Evolutionary conservation across 1,140 invertebrate species (phyloP), one percentile per base, ranked within the genome.

Genomic region (Galleria mellonella): DNA sequence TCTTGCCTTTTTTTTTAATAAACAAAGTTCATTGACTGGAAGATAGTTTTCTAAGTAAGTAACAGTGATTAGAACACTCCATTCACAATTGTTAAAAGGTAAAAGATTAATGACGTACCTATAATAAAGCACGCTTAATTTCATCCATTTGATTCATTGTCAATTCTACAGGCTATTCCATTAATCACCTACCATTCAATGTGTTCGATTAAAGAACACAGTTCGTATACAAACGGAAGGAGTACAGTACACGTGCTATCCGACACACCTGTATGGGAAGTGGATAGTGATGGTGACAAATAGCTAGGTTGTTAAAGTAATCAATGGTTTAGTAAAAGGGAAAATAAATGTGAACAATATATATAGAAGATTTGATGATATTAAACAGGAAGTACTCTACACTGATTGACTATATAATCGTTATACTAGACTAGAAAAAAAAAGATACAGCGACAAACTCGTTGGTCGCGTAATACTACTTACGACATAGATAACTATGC

Each of bases 251-350:
- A 62, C 65, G 60, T 55, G 62, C 55, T 58, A 59, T 72, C 69
- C 69, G 69, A 62, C 62, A 66, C 69, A 72, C 69, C 69, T 72
- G 69, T 55, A 51, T 66, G 46, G 55, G 49, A 59, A 55, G 43
- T 50, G 37, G 32, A 32, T 46, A 40, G 35, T 60, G 51, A 60
- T 44, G 42, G 6, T 32, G 17, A 11, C 32, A 6, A 44, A 35
- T 43, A 9, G 14, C 8, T 15, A 17, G 35, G 6, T 33, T 33
- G 32, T 33, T 33, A 33, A 12, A 33, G 11, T 9, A 3, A 4
- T 2, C 11, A 10, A 12, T 10, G 32, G 11, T 33, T 12, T 33
- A 32, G 9, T 10, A 12, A 0, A 33, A 33, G 10, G 11, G 6
- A 12, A 23, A 23, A 23, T 23, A 23, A 6, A n/a, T n/a, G n/a